These are phyloP conservation scores for Antheraea assamensis DNA, from an alignment of 2,888 invertebrate genomes.

Conservation along the genomic window DNA sequence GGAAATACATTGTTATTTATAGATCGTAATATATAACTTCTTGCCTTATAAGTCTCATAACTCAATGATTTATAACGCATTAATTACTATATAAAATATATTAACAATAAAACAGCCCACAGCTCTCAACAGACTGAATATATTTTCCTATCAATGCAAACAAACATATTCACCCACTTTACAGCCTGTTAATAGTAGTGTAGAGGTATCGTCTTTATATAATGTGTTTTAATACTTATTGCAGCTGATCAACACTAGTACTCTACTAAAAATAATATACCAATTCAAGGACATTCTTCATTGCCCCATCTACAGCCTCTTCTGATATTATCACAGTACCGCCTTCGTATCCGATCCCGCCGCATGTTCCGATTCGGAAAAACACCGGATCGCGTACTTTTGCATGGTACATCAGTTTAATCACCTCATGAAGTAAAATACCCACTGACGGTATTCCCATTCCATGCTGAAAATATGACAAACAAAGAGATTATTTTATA, in stretches of 20 bases:
- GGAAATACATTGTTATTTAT: background rate
- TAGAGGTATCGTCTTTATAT: background rate
- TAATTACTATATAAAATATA: no score
- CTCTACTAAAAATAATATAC: slow-evolving; percentile 83
- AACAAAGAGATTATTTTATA: background rate
- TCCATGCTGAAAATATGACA: slow-evolving; percentile 88
- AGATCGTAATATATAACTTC: background rate
- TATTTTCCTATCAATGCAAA: no score
- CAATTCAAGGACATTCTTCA: slow-evolving; percentile 91
- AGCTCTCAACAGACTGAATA: no score
- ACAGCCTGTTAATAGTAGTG: no score
- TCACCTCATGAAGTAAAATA: slow-evolving; percentile 96
- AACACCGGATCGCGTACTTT: slow-evolving; percentile 91
- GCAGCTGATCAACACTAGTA: background rate
- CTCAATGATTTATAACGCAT: no score
- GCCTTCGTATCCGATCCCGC: slow-evolving; percentile 95
- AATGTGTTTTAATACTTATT: background rate
- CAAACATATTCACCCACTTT: no score
- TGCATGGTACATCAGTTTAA: slow-evolving; percentile 98
- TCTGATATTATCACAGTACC: slow-evolving; percentile 97
- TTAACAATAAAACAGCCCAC: no score
- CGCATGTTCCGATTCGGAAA: slow-evolving; percentile 96
- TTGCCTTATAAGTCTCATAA: background rate
- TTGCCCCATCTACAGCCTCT: slow-evolving; percentile 93
- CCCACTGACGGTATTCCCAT: slow-evolving; percentile 99